A percentile compares a stretch with the other conserved stretches of the same genome.
These are phyloP conservation scores for human (Homo sapiens) DNA, from an alignment of 2,113 vertebrate species.

Conservation along the genomic window GRCh38 chr1:209604501-209605000, in stretches of 20 bases:
- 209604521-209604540: background rate
- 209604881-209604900: background rate
- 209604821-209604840: background rate
- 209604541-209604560: background rate
- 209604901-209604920: rapidly evolving
- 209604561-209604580: rapidly evolving
- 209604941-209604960: background rate
- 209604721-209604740: background rate
- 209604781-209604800: background rate
- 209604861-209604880: background rate
- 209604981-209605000: background rate
- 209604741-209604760: background rate
- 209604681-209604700: background rate
- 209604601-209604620: background rate
- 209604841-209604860: background rate
- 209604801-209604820: background rate
- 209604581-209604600: background rate
- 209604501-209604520: background rate
- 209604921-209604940: background rate
- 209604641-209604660: background rate
- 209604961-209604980: background rate
- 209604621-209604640: background rate
- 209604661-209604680: background rate
- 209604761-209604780: background rate
- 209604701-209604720: background rate